Conservation (phyloP, 2,888 invertebrate genomes). For the Xestia c-nigrum region DNA sequence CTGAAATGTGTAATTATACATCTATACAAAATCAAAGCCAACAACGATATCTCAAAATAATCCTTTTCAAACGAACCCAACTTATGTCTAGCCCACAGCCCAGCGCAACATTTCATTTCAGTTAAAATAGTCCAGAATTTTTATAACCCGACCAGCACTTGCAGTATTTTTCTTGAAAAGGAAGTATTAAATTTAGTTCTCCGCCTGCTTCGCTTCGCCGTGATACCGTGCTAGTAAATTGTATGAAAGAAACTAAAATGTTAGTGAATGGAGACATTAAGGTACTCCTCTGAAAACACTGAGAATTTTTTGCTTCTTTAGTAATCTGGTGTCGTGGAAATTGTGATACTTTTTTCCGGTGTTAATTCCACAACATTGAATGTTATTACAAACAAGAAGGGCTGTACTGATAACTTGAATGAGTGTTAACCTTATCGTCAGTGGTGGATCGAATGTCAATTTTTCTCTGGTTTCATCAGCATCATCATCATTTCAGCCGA, state of each 20-base stretch:
- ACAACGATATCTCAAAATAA: not conserved
- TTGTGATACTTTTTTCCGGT: conserved; percentile 10
- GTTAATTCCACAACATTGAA: not conserved
- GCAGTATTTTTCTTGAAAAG: conserved; percentile 57
- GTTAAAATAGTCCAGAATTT: conserved; percentile 46
- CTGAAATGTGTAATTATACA: not conserved
- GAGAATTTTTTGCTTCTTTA: conserved; percentile 11
- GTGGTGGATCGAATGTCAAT: no score
- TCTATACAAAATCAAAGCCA: not conserved
- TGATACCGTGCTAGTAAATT: conserved; percentile 58
- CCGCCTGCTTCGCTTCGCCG: conserved; percentile 37
- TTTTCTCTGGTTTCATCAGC: no score
- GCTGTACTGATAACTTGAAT: not conserved
- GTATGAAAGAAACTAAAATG: conserved; percentile 58
- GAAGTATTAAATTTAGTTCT: conserved; percentile 60
- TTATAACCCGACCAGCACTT: conserved; percentile 38
- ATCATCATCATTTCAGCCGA: no score
- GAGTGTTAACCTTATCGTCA: not conserved
- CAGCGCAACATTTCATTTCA: conserved; percentile 20
- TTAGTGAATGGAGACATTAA: conserved; percentile 49
- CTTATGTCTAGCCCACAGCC: not conserved
- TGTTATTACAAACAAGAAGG: not conserved
- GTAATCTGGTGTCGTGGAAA: not conserved
- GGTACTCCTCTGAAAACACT: conserved; percentile 22
- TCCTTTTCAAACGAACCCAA: not conserved